These are phyloP conservation scores for Dynastes tityus DNA, from an alignment of 2,888 invertebrate species.

Conservation along the genomic window DNA sequence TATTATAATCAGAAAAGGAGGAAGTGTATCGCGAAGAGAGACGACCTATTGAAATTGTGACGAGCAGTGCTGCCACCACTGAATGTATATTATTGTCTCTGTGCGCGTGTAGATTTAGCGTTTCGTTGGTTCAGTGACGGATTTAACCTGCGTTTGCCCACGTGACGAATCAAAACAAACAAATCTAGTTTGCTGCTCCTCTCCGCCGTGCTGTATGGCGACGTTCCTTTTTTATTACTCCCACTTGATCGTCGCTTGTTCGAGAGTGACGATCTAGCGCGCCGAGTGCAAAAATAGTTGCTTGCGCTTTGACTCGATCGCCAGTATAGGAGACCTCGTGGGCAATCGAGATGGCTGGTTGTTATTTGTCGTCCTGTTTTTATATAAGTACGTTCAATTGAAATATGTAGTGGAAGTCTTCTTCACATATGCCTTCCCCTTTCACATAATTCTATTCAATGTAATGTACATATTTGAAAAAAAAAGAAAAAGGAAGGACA, in stretches of 20 bases:
- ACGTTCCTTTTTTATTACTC: slow-evolving; percentile 42
- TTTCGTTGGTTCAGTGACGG: slow-evolving; percentile 37
- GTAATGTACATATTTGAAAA: too few species aligned
- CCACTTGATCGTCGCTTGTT: slow-evolving; percentile 44
- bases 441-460: too few species aligned
- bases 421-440: too few species aligned
- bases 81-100: background rate
- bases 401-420: too few species aligned
- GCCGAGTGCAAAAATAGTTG: slow-evolving; percentile 34
- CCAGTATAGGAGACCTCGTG: background rate
- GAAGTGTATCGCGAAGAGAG: slow-evolving; percentile 17
- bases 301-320: slow-evolving; percentile 1
- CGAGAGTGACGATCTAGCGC: slow-evolving; percentile 1
- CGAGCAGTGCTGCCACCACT: slow-evolving; percentile 25
- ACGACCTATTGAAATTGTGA: slow-evolving; percentile 11
- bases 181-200: slow-evolving; percentile 15
- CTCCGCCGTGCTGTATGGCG: slow-evolving; percentile 15
- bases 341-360: background rate
- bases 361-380: background rate
- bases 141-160: slow-evolving; percentile 48
- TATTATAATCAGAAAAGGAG: slow-evolving; percentile 8
- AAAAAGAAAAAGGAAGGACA: too few species aligned
- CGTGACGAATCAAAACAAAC: slow-evolving; percentile 52
- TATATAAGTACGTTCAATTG: too few species aligned
- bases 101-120: background rate